These are phyloP conservation scores for Macrosteles quadrilineatus DNA, from an alignment of 1,140 invertebrate species.

Conservation along the genomic window DNA sequence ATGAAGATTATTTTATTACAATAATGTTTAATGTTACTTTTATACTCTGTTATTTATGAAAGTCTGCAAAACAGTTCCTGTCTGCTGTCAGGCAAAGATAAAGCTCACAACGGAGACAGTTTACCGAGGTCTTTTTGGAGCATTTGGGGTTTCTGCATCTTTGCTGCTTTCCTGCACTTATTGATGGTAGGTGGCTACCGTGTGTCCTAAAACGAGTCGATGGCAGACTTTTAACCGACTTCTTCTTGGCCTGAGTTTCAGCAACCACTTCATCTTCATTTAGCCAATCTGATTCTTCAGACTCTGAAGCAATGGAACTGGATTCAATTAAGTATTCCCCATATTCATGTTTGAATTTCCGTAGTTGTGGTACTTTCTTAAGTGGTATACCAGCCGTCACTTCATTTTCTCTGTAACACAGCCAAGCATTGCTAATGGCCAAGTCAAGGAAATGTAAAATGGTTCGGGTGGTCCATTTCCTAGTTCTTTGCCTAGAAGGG, in stretches of 20 bases:
- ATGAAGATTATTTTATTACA: neutral
- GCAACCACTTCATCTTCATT: neutral
- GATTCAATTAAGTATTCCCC: slow-evolving; percentile 12
- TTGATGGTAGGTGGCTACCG: neutral
- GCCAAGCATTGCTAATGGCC: slow-evolving; percentile 33
- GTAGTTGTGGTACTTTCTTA: slow-evolving; percentile 28
- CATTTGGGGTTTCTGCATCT: neutral
- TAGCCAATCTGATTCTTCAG: neutral
- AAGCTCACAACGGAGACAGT: neutral
- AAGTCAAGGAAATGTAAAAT: slow-evolving; percentile 39
- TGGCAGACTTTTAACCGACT: neutral
- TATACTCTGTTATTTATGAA: neutral
- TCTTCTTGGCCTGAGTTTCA: neutral
- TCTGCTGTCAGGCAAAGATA: neutral
- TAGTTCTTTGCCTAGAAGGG: slow-evolving; percentile 30
- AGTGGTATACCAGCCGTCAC: slow-evolving; percentile 3
- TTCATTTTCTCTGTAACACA: slow-evolving; percentile 30
- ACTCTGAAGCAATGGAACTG: neutral
- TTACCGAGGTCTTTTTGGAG: neutral
- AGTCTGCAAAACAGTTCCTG: neutral
- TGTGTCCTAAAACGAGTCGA: neutral
- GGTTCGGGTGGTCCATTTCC: slow-evolving; percentile 37
- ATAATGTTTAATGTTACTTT: neutral
- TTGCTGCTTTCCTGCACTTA: neutral
- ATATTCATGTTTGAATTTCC: slow-evolving; percentile 21